phyloP scores from a whole-genome alignment of 2,797 vertebrate genomes.

The Rhabdomys pumilio region DNA sequence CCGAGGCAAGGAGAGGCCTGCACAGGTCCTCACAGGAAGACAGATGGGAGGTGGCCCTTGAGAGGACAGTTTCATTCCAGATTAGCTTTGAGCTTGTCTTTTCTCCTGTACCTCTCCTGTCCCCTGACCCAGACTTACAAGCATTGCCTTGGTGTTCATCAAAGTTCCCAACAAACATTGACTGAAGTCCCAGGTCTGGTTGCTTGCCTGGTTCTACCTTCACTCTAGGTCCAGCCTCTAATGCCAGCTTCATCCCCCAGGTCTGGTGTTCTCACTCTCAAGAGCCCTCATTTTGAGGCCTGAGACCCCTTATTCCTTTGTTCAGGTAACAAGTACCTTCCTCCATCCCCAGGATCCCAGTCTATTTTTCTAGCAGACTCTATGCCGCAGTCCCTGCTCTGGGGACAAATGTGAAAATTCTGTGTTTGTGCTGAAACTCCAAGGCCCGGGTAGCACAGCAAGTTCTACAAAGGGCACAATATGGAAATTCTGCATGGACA shows the following conservation, averaged over 20 bases:
- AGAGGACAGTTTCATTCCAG: background rate
- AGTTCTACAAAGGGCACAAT: background rate
- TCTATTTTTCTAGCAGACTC: slow-evolving; percentile 36
- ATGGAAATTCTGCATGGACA: background rate
- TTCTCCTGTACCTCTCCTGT: background rate
- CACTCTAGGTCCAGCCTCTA: background rate
- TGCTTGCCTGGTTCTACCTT: background rate
- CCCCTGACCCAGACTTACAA: background rate
- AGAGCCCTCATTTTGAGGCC: background rate
- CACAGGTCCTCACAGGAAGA: background rate
- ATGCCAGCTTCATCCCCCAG: background rate
- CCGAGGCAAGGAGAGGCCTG: background rate
- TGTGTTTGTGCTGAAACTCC: slow-evolving; percentile 15
- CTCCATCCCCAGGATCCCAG: background rate
- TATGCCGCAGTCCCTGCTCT: background rate
- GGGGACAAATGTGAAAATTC: background rate
- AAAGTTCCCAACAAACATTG: background rate
- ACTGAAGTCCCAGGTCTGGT: background rate
- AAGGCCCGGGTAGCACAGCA: background rate
- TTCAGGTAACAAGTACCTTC: background rate
- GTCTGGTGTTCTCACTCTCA: too few species aligned
- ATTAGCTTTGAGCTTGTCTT: background rate
- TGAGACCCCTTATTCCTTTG: background rate
- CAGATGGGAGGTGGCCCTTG: background rate
- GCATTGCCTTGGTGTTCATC: background rate